phyloP scores from a whole-genome alignment of 2,797 vertebrate genomes.

The Coregonus sp. region DNA sequence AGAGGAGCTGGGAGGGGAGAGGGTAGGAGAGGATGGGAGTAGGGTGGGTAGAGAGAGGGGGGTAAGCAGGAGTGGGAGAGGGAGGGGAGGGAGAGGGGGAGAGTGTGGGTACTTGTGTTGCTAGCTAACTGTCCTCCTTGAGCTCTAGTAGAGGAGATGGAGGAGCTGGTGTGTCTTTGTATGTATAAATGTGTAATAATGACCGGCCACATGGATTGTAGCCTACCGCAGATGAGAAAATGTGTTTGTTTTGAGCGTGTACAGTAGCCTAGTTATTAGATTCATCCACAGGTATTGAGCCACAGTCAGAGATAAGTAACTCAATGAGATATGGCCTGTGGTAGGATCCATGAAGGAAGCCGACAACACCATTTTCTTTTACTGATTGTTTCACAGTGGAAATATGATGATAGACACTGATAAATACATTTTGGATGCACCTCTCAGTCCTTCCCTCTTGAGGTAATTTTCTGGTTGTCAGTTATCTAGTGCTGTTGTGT shows the following conservation, averaged over 20 bases:
- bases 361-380: background rate
- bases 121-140: background rate
- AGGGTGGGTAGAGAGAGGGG: too few species aligned
- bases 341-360: background rate
- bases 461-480: conserved; percentile 35
- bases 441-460: background rate
- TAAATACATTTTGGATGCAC: background rate
- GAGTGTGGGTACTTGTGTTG: background rate
- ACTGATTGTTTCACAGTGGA: background rate
- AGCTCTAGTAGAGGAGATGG: background rate
- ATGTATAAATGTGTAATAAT: background rate
- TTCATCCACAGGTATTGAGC: background rate
- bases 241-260: background rate
- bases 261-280: background rate
- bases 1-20: too few species aligned
- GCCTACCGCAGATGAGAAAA: background rate
- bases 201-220: background rate
- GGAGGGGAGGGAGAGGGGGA: background rate
- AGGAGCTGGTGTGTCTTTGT: background rate
- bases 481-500: conserved; percentile 37
- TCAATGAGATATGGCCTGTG: background rate
- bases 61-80: too few species aligned
- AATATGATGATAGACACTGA: background rate
- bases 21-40: too few species aligned
- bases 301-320: background rate